These are phyloP conservation scores for Ladona fulva DNA, from an alignment of 1,140 invertebrate species.

Conservation along the genomic window DNA sequence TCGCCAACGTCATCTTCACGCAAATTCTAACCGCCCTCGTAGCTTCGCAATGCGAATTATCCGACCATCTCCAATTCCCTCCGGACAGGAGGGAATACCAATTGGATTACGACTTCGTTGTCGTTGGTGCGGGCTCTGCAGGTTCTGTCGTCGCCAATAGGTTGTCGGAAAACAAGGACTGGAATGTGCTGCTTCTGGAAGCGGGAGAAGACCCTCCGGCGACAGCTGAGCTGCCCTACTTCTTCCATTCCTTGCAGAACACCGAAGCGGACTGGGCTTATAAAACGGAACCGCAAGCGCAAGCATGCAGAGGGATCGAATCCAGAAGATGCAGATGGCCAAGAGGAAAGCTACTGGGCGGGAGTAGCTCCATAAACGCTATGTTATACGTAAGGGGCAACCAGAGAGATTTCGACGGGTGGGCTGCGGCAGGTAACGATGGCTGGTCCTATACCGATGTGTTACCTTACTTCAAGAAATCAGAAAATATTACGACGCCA, in stretches of 20 bases:
- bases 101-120: constrained; percentile 24
- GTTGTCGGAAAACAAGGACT: constrained; percentile 30
- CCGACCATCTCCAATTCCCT: background rate
- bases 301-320: constrained; percentile 24
- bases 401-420: constrained; percentile 48
- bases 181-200: constrained; percentile 43
- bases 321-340: constrained; percentile 37
- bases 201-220: constrained; percentile 39
- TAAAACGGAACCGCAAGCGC: constrained; percentile 35
- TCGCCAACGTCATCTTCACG: background rate
- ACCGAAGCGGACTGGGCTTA: constrained; percentile 35
- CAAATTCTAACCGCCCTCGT: background rate
- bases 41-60: background rate
- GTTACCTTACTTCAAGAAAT: constrained; percentile 39
- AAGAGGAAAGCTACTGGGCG: constrained; percentile 46
- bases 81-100: background rate
- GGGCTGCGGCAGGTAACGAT: constrained; percentile 44
- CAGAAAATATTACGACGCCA: constrained; percentile 28
- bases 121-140: constrained; percentile 43
- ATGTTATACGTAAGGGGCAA: constrained; percentile 60
- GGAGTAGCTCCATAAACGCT: constrained; percentile 53
- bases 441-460: constrained; percentile 47
- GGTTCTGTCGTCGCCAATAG: constrained; percentile 43
- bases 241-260: constrained; percentile 22
- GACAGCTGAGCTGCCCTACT: constrained; percentile 25